Evolutionary conservation across 1,140 invertebrate species (phyloP).

Genomic region (Latrodectus geometricus): DNA sequence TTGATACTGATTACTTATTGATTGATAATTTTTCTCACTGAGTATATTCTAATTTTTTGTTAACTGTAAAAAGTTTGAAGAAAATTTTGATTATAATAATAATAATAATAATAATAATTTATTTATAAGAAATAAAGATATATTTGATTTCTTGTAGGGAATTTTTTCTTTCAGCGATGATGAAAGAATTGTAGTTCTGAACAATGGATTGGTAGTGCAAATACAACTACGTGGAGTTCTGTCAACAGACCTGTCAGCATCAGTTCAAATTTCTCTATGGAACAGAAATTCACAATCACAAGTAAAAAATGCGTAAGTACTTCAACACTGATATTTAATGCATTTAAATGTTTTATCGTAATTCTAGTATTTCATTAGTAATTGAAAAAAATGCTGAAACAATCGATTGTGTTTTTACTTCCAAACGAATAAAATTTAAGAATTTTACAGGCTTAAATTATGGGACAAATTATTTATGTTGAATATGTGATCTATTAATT

Average conservation of each 20-base stretch:
- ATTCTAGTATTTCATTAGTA: background rate
- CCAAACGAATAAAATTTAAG: no score
- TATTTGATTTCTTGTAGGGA: constrained; percentile 70
- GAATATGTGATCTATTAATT: background rate
- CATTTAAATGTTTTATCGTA: background rate
- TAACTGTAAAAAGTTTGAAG: no score
- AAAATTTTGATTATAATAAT: no score
- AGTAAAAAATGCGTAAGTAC: constrained; percentile 78
- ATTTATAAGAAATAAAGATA: no score
- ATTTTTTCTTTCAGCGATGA: constrained; percentile 82
- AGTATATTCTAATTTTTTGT: no score
- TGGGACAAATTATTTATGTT: no score
- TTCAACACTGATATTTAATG: background rate
- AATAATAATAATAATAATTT: no score
- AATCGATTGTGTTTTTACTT: no score
- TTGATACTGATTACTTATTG: no score
- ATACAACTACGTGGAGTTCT: constrained; percentile 78
- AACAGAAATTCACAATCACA: constrained; percentile 85
- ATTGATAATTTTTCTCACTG: no score
- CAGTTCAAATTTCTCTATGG: constrained; percentile 87
- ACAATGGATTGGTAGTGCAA: constrained; percentile 81
- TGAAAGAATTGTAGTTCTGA: constrained; percentile 76
- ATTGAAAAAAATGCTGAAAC: no score
- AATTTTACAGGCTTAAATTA: background rate
- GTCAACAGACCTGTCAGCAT: constrained; percentile 86